Conservation (phyloP, 1,140 invertebrate species). For the Drosophila eugracilis region DNA sequence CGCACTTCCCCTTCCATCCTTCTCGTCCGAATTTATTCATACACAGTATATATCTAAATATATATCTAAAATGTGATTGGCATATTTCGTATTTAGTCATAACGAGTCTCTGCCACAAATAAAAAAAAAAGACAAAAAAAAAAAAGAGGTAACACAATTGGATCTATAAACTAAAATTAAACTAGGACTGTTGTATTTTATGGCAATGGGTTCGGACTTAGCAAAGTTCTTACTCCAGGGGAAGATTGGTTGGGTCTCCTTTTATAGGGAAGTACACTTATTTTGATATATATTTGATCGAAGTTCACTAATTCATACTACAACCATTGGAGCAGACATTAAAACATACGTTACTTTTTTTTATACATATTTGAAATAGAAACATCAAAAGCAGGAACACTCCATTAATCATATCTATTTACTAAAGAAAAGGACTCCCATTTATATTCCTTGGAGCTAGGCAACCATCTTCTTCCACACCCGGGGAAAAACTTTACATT, state of each 20-base stretch:
- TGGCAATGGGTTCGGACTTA: slow-evolving; percentile 23
- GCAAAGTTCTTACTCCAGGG: slow-evolving; percentile 3
- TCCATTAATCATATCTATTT: slow-evolving; percentile 2
- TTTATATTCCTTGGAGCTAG: background rate
- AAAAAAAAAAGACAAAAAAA: slow-evolving; percentile 1
- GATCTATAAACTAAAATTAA: slow-evolving; percentile 25
- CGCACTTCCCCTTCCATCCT: background rate
- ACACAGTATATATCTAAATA: slow-evolving; percentile 13
- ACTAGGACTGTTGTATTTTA: slow-evolving; percentile 13
- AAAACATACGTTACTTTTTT: slow-evolving; percentile 4
- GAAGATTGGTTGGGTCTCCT: background rate
- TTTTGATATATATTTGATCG: slow-evolving; percentile 3
- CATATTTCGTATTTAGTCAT: slow-evolving; percentile 11
- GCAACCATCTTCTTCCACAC: background rate
- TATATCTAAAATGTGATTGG: slow-evolving; percentile 31
- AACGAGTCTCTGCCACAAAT: slow-evolving; percentile 4
- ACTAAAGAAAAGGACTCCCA: background rate
- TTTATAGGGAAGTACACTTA: slow-evolving; percentile 1
- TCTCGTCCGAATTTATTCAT: slow-evolving; percentile 15
- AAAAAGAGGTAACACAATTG: slow-evolving; percentile 11
- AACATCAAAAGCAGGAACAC: slow-evolving; percentile 1
- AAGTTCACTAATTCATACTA: slow-evolving; percentile 29
- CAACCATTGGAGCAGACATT: slow-evolving; percentile 34
- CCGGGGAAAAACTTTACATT: slow-evolving; percentile 32
- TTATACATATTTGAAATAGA: background rate